Evolutionary conservation across 1,140 invertebrate species (phyloP).

Genomic region (Galleria mellonella): DNA sequence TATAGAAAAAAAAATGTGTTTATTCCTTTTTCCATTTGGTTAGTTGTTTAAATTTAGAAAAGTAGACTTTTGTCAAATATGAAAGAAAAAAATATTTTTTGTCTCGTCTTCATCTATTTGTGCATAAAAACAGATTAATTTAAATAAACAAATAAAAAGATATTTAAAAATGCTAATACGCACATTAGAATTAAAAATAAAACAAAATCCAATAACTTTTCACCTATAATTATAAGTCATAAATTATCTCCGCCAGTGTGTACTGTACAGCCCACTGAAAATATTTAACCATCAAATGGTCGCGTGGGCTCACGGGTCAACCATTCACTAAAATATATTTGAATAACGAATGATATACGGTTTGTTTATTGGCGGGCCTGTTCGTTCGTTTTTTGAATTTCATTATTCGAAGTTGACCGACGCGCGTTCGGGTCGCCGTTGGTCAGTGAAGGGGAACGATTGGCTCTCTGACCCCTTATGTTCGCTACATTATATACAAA

Average conservation of each 20-base stretch:
- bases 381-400: conserved; percentile 59
- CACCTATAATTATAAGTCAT: conserved; percentile 31
- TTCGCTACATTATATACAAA: conserved; percentile 56
- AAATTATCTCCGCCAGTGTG: conserved; percentile 46
- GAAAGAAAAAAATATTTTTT: no score
- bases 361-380: conserved; percentile 71
- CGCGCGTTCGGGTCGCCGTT: conserved; percentile 49
- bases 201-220: conserved; percentile 16
- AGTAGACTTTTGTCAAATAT: no score
- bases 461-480: conserved; percentile 43
- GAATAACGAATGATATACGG: conserved; percentile 71
- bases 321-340: conserved; percentile 66
- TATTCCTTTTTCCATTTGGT: no score
- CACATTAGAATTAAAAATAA: conserved; percentile 11
- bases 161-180: not conserved
- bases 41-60: no score
- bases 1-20: no score
- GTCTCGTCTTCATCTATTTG: no score
- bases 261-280: conserved; percentile 51
- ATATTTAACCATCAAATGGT: conserved; percentile 67
- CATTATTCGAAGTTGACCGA: conserved; percentile 53
- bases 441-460: conserved; percentile 42
- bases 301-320: conserved; percentile 66
- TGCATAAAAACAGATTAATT: not conserved
- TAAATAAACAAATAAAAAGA: not conserved